Evolutionary conservation across 2,888 invertebrate species (phyloP), one percentile per base, ranked within the genome.

Genomic region (Calliopum simillimum): DNA sequence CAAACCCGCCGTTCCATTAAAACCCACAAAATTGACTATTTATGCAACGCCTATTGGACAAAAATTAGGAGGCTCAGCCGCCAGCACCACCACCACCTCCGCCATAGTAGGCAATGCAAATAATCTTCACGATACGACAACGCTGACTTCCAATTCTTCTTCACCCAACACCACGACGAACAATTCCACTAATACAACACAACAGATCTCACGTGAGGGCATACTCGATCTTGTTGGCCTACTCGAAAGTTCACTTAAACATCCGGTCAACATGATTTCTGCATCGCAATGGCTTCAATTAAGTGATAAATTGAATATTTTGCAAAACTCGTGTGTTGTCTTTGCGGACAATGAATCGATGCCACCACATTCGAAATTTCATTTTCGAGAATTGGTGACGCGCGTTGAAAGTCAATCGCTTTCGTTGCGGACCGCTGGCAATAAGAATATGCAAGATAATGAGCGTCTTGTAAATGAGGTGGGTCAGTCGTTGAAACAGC

Each of bases 331-430:
- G 76, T 97, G 96, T 86, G 90, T 92, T 79, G 91, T 92, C 77
- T 95, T 94, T 80, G 94, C 94, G 16, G 97, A 97, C 78, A 89
- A 89, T 75, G 90, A 90, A 71, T 88, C 89, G 16, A 92, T 94
- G 80, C 93, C 95, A 13, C 94, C 95, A 19, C 95, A 96, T 82
- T 92, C 93, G 63, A 93, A 96, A 81, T 96, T 97, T 86, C 94
- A 96, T 79, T 93, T 95, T 82, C 91, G 94, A 53, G 92, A 94
- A 84, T 85, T 93, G 73, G 88, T 93, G 33, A 90, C 90, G 4
- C 88, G 92, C 58, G 88, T 94, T 65, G 93, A 94, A 82, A 87
- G 88, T 14, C 92, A 93, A 81, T 91, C 91, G 43, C 88, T 91
- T 74, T 90, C 90, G 78, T 84, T 93, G 75, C 88, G 93, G 68